Percentiles rank a stretch among this genome's conserved stretches.
phyloP scores from a whole-genome alignment of 30 jellyfish, hydroid and myxozoan species.

The Catostylus mosaicus region DNA sequence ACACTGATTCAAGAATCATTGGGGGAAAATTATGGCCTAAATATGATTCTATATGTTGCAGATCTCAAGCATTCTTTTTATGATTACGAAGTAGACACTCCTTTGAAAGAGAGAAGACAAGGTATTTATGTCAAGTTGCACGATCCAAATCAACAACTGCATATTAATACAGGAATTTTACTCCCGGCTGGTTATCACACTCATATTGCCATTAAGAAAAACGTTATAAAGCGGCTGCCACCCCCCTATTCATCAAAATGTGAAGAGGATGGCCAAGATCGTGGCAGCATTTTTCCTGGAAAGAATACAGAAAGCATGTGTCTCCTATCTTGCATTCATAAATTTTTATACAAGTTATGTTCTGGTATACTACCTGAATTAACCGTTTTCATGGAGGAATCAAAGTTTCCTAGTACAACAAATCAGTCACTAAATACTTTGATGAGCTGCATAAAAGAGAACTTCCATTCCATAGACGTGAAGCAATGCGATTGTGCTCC shows the following conservation, averaged over 20 bases:
- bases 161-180: not conserved
- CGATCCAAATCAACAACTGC: conserved; percentile 22
- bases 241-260: conserved; percentile 35
- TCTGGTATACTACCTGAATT: not conserved
- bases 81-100: not conserved
- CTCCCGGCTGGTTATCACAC: conserved; percentile 40
- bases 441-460: not conserved
- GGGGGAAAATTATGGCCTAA: conserved; percentile 10
- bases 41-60: conserved; percentile 13
- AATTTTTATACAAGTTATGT: not conserved
- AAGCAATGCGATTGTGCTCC: not conserved
- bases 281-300: conserved; percentile 15
- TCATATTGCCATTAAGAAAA: conserved; percentile 15
- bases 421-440: not conserved
- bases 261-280: not conserved
- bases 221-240: conserved; percentile 10
- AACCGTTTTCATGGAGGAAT: conserved; percentile 2
- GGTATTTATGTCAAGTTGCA: conserved; percentile 24
- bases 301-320: conserved; percentile 7
- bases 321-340: not conserved
- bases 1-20: not conserved
- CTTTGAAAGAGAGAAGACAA: not conserved
- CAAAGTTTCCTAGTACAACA: not conserved
- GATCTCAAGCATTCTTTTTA: not conserved
- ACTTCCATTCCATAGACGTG: not conserved